These are phyloP conservation scores for Biston betularia DNA, from an alignment of 2,888 invertebrate species.

Conservation along the genomic window DNA sequence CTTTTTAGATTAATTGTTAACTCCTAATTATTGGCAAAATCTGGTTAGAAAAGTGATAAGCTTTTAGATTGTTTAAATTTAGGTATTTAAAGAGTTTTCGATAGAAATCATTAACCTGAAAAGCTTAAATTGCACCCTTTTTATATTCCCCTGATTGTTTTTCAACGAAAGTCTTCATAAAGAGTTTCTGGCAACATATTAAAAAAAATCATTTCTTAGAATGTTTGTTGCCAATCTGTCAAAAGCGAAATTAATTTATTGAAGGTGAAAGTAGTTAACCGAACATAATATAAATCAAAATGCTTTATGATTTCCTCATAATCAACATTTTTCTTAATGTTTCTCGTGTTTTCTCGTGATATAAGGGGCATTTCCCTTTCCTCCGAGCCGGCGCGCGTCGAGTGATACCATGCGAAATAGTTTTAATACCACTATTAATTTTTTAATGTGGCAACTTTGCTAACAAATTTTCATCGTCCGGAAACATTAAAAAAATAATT, in stretches of 20 bases:
- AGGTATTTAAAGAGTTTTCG: background rate
- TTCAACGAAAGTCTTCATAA: slow-evolving; percentile 30
- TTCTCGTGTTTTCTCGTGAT: slow-evolving; percentile 73
- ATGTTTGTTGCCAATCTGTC: slow-evolving; percentile 28
- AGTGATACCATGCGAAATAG: slow-evolving; percentile 78
- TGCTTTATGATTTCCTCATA: slow-evolving; percentile 76
- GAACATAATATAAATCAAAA: slow-evolving; percentile 62
- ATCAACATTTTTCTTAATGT: slow-evolving; percentile 67
- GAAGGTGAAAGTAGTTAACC: slow-evolving; percentile 35
- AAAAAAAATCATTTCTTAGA: slow-evolving; percentile 25
- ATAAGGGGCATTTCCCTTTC: slow-evolving; percentile 80
- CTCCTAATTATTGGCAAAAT: background rate
- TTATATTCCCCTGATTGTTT: slow-evolving; percentile 25
- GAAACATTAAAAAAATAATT: slow-evolving; percentile 83
- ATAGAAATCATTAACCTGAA: slow-evolving; percentile 30
- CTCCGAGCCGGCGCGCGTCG: slow-evolving; percentile 67
- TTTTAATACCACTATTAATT: slow-evolving; percentile 80
- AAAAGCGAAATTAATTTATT: slow-evolving; percentile 40
- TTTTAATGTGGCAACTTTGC: slow-evolving; percentile 78
- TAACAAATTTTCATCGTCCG: slow-evolving; percentile 74
- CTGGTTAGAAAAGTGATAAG: background rate
- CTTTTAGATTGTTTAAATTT: too few relatives aligned
- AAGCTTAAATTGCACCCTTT: slow-evolving; percentile 19
- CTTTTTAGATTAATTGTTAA: background rate
- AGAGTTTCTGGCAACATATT: slow-evolving; percentile 20